phyloP scores from a whole-genome alignment of 2,113 vertebrate genomes.

The Atherinomorus stipes region DNA sequence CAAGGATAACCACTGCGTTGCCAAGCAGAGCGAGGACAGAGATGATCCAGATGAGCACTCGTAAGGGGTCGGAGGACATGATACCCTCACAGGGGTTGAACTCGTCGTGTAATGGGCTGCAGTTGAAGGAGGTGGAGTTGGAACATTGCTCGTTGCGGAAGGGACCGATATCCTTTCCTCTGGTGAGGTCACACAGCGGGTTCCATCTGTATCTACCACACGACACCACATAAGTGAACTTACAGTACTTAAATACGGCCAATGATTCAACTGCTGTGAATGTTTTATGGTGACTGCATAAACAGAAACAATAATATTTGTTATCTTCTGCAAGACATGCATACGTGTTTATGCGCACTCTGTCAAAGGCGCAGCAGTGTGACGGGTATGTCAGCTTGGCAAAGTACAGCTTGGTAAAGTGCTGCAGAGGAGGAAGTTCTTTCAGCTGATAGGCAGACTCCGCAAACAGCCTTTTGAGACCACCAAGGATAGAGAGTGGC shows the following conservation, averaged over 20 bases:
- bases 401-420: slow-evolving; percentile 85
- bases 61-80: slow-evolving; percentile 87
- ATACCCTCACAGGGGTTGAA: slow-evolving; percentile 99
- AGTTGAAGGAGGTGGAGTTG: slow-evolving; percentile 83
- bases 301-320: background rate
- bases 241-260: background rate
- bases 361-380: slow-evolving; percentile 93
- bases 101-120: slow-evolving; percentile 88
- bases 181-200: slow-evolving; percentile 81
- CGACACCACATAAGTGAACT: slow-evolving; percentile 7
- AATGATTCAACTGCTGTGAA: background rate
- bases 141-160: slow-evolving; percentile 85
- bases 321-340: background rate
- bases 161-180: slow-evolving; percentile 53
- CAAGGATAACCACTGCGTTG: slow-evolving; percentile 88
- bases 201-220: slow-evolving; percentile 80
- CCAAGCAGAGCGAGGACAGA: slow-evolving; percentile 90
- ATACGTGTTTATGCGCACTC: slow-evolving; percentile 82
- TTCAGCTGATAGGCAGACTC: slow-evolving; percentile 87
- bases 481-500: slow-evolving; percentile 87
- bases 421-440: slow-evolving; percentile 88
- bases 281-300: background rate
- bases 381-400: slow-evolving; percentile 94
- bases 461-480: slow-evolving; percentile 88
- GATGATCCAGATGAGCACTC: slow-evolving; percentile 95